Percentiles rank a stretch among this genome's conserved stretches.
These are phyloP conservation scores for Gopherus flavomarginatus DNA, from an alignment of 2,113 vertebrate species.

Conservation along the genomic window DNA sequence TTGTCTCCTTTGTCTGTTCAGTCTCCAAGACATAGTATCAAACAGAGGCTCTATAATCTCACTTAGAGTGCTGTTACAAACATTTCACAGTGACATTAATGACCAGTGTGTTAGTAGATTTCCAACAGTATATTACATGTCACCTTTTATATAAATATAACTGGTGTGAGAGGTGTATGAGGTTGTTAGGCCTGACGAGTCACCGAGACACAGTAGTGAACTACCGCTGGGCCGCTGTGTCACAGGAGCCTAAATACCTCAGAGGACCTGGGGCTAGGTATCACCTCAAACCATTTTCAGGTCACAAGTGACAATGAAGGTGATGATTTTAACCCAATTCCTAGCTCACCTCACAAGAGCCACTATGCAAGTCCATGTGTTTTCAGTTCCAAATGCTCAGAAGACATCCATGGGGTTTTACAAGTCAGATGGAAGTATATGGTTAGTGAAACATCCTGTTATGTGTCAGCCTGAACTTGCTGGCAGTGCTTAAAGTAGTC, in stretches of 20 bases:
- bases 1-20: background rate
- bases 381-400: background rate
- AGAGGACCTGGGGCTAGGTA: background rate
- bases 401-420: background rate
- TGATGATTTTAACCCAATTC: accelerated
- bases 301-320: background rate
- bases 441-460: accelerated
- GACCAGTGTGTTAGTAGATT: background rate
- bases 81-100: background rate
- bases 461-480: background rate
- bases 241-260: background rate
- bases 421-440: background rate
- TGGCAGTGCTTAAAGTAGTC: background rate
- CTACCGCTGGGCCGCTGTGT: no score
- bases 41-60: background rate
- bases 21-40: background rate
- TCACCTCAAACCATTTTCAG: background rate
- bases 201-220: background rate
- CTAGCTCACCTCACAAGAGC: background rate
- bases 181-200: background rate
- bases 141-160: background rate
- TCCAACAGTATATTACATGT: background rate
- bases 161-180: background rate
- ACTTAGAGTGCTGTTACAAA: background rate
- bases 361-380: background rate